A percentile compares a stretch with the other conserved stretches of the same genome.
Evolutionary conservation across 2,888 invertebrate genomes (phyloP).

Genomic region (Beris chalybata): DNA sequence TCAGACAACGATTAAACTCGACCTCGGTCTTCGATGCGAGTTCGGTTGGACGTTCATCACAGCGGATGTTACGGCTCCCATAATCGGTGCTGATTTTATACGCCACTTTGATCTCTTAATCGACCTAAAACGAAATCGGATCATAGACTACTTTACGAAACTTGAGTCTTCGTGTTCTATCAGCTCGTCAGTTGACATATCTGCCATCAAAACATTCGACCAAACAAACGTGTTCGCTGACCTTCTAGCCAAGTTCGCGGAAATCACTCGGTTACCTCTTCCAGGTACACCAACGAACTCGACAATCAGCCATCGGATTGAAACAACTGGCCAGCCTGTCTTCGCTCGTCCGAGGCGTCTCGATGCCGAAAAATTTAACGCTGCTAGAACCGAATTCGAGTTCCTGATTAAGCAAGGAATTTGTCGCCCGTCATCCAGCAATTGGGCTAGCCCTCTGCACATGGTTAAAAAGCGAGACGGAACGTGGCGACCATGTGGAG

Average conservation of each 20-base stretch:
- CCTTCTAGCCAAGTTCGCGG: background rate
- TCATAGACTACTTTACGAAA: background rate
- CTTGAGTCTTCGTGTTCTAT: background rate
- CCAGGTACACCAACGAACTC: background rate
- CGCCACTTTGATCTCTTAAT: conserved; percentile 16
- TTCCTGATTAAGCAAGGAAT: too few relatives aligned
- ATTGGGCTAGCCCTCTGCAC: too few relatives aligned
- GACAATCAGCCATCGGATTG: background rate
- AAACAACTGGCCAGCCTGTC: conserved; percentile 5
- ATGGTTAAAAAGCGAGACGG: background rate
- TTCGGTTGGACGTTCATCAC: conserved; percentile 41
- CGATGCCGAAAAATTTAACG: background rate
- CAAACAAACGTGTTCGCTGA: background rate
- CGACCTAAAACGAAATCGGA: background rate
- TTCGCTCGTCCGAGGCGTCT: conserved; percentile 4
- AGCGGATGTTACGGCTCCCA: conserved; percentile 40
- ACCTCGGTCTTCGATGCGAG: conserved; percentile 39
- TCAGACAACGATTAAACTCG: conserved; percentile 28
- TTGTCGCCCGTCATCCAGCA: too few relatives aligned
- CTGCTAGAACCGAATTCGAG: background rate
- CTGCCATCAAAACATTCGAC: background rate
- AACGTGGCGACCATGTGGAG: conserved; percentile 1
- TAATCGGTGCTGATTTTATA: conserved; percentile 41
- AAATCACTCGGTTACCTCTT: background rate
- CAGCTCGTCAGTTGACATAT: background rate